Evolutionary conservation across 2,888 invertebrate genomes (phyloP).

Genomic region (Ormyrus nitidulus): DNA sequence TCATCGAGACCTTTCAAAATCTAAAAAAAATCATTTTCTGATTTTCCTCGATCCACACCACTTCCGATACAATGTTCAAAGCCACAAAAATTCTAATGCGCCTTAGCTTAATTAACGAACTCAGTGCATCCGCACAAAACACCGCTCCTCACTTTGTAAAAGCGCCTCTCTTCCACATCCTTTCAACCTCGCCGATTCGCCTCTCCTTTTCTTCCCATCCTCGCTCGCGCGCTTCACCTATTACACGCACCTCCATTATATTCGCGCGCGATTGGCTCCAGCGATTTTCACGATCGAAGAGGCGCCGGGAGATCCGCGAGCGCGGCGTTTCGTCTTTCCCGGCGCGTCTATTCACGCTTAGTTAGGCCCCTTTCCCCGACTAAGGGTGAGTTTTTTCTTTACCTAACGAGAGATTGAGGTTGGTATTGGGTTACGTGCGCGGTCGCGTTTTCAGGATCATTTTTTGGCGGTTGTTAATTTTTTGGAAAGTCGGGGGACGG

Average conservation of each 20-base stretch:
- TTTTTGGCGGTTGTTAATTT: not conserved
- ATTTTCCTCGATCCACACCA: too few relatives aligned
- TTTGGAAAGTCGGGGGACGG: too few relatives aligned
- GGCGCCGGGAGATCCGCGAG: not conserved
- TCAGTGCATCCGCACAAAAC: too few relatives aligned
- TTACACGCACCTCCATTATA: slow-evolving; percentile 1
- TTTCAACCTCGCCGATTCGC: not conserved
- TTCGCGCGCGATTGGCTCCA: not conserved
- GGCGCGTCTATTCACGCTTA: slow-evolving; percentile 35
- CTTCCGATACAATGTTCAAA: too few relatives aligned
- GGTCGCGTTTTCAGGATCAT: not conserved
- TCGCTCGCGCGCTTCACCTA: not conserved
- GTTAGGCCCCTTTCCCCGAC: not conserved
- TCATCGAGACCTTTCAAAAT: too few relatives aligned
- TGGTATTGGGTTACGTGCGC: not conserved
- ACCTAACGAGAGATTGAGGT: not conserved
- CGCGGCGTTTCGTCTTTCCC: slow-evolving; percentile 22
- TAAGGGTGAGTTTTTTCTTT: not conserved
- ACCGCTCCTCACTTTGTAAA: not conserved
- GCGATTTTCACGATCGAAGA: slow-evolving; percentile 15
- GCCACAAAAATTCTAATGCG: too few relatives aligned
- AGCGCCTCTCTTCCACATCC: not conserved
- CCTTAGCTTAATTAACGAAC: too few relatives aligned
- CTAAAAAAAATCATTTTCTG: too few relatives aligned
- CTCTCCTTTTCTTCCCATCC: not conserved